Base-by-base conservation (phyloP, 2,888 invertebrate genomes). In the Spicauda simplicius region DNA sequence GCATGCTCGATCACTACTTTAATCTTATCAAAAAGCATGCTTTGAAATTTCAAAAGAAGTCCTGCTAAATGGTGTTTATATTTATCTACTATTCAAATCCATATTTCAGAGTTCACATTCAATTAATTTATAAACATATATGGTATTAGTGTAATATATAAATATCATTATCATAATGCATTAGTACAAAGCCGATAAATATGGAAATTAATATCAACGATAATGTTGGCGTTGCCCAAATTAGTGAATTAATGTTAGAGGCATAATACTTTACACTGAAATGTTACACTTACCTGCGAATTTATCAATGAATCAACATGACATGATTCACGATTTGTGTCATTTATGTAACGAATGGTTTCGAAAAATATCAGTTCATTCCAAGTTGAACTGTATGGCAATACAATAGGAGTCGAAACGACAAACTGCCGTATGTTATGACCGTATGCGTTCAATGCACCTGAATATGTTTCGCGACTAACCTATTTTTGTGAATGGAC, bases 401-500 rank as follows among this genome's bases (percentile, higher is more conserved):
- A 41, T 19, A 45, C 37, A 65, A 70, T 70, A 68, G n/a, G 65
- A 59, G 60, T 56, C 56, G 55, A 52, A 67, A 61, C 55, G 10
- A 19, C 25, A 25, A 53, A 45, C 52, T 45, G 16, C 20, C 2
- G 14, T 48, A 50, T 5, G 50, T 60, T 60, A 30, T 19, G 58
- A n/a, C 53, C 20, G 59, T 65, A 25, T 25, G 59, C 57, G 50
- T 66, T 61, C 67, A 56, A 61, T 61, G 62, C 67, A 62, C 66
- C 66, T 66, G 66, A 66, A 59, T 48, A 62, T 79, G 80, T 85
- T 88, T 86, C 81, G 87, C 87, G 82, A 85, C 86, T 87, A 91
- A 91, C 91, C 90, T 90, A 93, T 91, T 88, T 93, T 91, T 86
- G 88, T 93, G 92, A 93, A 93, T 93, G 93, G 90, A 79, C 74